Percentiles rank a stretch among this genome's conserved stretches.
phyloP scores from a whole-genome alignment of 2,113 vertebrate genomes.

The Egretta garzetta region DNA sequence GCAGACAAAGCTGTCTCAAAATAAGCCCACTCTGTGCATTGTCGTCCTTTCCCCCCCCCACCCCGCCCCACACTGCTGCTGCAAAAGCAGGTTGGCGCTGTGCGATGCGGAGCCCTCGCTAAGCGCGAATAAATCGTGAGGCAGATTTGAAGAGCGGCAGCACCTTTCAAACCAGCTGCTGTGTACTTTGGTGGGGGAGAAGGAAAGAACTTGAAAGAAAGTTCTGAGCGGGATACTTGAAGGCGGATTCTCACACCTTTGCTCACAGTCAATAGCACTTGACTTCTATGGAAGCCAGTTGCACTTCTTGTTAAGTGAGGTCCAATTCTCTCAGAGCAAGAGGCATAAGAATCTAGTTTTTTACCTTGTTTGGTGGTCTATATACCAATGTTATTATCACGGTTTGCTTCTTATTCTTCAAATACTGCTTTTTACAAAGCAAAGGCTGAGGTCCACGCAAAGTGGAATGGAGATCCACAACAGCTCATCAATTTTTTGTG shows the following conservation, averaged over 20 bases:
- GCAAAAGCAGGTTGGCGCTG: background rate
- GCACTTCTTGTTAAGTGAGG: background rate
- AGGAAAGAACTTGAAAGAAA: background rate
- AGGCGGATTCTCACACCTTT: background rate
- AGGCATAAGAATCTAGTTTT: background rate
- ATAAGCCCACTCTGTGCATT: background rate
- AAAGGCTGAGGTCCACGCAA: background rate
- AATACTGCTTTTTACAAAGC: background rate
- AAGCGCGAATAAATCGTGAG: background rate
- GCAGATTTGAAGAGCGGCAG: rapidly evolving
- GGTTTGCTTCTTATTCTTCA: background rate
- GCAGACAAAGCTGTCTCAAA: slow-evolving; percentile 38
- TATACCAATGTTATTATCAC: background rate
- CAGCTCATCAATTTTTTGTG: background rate
- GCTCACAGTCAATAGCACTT: background rate
- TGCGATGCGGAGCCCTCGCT: rapidly evolving
- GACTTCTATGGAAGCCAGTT: background rate
- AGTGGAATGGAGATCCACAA: background rate
- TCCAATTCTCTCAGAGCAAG: background rate
- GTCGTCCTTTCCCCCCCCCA: background rate
- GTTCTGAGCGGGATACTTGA: background rate
- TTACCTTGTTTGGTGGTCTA: background rate
- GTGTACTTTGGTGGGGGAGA: background rate
- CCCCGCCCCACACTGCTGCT: background rate
- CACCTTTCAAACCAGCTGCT: background rate